phyloP scores from a whole-genome alignment of 2,113 vertebrate species.

The Indicator indicator region DNA sequence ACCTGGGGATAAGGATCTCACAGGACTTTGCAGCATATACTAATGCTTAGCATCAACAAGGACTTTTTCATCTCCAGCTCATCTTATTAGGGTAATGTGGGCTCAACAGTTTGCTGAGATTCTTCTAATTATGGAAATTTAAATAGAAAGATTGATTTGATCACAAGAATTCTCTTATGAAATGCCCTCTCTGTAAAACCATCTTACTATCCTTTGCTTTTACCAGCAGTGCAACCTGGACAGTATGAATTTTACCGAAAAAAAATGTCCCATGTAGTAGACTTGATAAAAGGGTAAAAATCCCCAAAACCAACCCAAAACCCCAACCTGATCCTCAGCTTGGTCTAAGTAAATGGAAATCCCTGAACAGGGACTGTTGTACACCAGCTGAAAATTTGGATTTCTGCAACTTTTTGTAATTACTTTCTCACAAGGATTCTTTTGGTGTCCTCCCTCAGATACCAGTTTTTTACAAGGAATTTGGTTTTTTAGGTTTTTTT shows the following conservation, averaged over 20 bases:
- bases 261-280: neutral
- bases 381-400: neutral
- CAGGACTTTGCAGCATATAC: neutral
- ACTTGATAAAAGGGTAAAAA: neutral
- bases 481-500: too few relatives aligned
- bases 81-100: neutral
- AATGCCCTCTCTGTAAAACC: neutral
- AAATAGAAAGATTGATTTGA: neutral
- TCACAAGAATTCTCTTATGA: neutral
- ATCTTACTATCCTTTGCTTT: neutral
- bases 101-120: neutral
- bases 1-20: neutral
- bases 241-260: neutral
- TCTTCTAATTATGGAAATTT: neutral
- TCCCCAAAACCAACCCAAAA: accelerated
- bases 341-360: neutral
- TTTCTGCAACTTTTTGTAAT: neutral
- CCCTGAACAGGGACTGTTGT: neutral
- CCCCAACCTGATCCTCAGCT: neutral
- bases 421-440: neutral
- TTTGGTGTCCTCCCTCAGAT: neutral
- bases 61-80: neutral
- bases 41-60: neutral
- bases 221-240: neutral
- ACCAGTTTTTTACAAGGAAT: neutral